Evolutionary conservation across 2,113 vertebrate species (phyloP).

Genomic region (Haemorhous mexicanus): DNA sequence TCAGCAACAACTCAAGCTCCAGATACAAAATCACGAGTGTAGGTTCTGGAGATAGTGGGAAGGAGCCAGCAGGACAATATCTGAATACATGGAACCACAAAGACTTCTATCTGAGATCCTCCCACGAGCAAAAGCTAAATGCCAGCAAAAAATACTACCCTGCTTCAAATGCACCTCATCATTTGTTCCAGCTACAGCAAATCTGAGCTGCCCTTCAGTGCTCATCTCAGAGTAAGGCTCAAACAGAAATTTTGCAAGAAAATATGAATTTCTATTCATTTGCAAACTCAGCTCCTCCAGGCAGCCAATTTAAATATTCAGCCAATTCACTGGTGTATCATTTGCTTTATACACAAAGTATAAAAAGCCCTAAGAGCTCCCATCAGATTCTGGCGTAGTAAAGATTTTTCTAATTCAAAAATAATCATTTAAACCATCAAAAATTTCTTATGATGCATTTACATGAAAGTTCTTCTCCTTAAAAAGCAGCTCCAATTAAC

Average conservation of each 20-base stretch:
- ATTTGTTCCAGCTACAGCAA: neutral
- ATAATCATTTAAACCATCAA: constrained; percentile 5
- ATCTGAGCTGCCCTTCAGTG: neutral
- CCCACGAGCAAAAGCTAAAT: neutral
- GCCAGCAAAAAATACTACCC: neutral
- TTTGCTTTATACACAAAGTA: constrained; percentile 28
- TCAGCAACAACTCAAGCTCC: neutral
- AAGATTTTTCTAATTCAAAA: constrained; percentile 38
- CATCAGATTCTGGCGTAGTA: neutral
- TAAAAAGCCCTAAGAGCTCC: neutral
- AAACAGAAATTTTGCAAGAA: neutral
- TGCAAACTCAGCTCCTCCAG: constrained; percentile 13
- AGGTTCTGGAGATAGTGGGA: neutral
- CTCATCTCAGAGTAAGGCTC: neutral
- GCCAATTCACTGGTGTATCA: neutral
- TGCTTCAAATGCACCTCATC: neutral
- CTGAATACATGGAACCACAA: neutral
- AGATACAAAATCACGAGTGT: neutral
- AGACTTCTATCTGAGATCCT: neutral
- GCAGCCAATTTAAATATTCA: constrained; percentile 5
- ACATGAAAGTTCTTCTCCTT: neutral
- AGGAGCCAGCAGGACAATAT: neutral
- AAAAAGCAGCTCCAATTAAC: neutral
- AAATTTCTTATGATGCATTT: neutral
- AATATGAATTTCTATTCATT: neutral